Percentiles rank a stretch among this genome's conserved stretches.
These are phyloP conservation scores for Paramuricea clavata DNA, from an alignment of 92 coral and sea anemone genomes.

Conservation along the genomic window DNA sequence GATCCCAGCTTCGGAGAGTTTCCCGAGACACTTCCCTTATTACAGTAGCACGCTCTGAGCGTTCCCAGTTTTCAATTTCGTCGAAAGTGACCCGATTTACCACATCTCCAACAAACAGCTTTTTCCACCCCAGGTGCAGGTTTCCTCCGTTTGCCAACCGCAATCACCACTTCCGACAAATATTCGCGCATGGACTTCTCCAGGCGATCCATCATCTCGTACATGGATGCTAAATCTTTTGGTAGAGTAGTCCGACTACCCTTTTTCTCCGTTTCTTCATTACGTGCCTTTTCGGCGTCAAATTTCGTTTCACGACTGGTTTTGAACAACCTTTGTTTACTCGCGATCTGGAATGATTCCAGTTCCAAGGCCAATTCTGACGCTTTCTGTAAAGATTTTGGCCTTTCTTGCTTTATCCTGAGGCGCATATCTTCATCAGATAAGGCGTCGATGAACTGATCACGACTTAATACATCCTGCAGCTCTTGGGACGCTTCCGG, in stretches of 20 bases:
- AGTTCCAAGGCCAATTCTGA: conserved; percentile 60
- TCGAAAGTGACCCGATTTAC: background rate
- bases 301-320: background rate
- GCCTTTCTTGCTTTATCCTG: conserved; percentile 51
- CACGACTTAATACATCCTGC: conserved; percentile 56
- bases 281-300: no score
- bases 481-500: conserved; percentile 61
- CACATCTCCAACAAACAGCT: background rate
- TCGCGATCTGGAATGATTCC: conserved; percentile 55
- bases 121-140: no score
- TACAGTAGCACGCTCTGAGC: background rate
- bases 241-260: no score
- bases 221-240: no score
- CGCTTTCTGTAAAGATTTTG: conserved; percentile 48
- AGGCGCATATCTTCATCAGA: conserved; percentile 62
- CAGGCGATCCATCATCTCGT: no score
- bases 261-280: no score
- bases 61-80: no score
- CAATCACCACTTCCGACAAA: no score
- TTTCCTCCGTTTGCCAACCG: background rate
- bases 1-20: conserved; percentile 26
- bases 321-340: background rate
- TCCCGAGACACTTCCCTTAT: background rate
- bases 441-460: conserved; percentile 69
- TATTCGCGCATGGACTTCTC: no score